Conservation (phyloP, 2,888 invertebrate species). For the Xylophagus ater region DNA sequence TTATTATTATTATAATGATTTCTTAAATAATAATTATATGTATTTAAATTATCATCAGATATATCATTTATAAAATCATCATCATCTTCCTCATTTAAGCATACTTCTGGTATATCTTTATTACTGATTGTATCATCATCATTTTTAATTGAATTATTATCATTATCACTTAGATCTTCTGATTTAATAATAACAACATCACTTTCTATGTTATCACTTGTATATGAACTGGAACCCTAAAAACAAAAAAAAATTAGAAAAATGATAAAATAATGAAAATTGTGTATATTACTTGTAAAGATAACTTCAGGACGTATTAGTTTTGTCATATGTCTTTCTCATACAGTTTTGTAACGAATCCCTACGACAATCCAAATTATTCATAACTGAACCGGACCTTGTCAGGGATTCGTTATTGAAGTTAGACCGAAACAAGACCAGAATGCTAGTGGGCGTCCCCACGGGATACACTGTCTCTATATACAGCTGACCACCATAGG, state of each 20-base stretch:
- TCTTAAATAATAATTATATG: conserved; percentile 1
- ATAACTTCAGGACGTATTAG: too few relatives aligned
- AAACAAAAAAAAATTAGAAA: conserved; percentile 1
- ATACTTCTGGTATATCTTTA: conserved; percentile 36
- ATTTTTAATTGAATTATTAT: conserved; percentile 33
- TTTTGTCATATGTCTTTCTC: too few relatives aligned
- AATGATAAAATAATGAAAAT: not conserved
- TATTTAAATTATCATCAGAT: conserved; percentile 1
- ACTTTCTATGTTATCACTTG: conserved; percentile 27
- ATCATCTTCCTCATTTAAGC: conserved; percentile 33
- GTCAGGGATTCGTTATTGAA: too few relatives aligned
- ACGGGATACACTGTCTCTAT: too few relatives aligned
- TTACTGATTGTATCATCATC: conserved; percentile 33
- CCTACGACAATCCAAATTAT: too few relatives aligned
- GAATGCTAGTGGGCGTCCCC: too few relatives aligned
- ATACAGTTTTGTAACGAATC: too few relatives aligned
- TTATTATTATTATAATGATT: not conserved
- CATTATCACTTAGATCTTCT: conserved; percentile 37
- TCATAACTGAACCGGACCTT: too few relatives aligned
- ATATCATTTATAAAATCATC: conserved; percentile 20
- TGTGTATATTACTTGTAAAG: not conserved
- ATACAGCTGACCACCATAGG: too few relatives aligned
- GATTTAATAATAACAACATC: conserved; percentile 38
- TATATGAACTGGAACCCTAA: conserved; percentile 15
- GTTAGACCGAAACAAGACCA: too few relatives aligned